phyloP scores from a whole-genome alignment of 2,888 invertebrate genomes.

The Orthonychiurus folsomi region DNA sequence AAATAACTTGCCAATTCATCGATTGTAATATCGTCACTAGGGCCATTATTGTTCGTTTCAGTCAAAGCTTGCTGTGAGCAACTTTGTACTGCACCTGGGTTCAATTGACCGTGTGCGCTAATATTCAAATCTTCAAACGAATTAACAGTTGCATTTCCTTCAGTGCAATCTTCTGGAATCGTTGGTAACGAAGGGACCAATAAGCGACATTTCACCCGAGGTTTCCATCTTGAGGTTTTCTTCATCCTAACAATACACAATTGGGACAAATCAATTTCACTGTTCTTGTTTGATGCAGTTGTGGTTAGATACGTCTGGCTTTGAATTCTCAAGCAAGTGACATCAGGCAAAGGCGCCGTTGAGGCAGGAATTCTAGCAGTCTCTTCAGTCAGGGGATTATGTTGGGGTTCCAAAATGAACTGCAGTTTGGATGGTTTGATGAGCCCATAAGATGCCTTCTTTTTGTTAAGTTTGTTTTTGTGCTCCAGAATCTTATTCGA shows the following conservation, averaged over 20 bases:
- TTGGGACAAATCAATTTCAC: background rate
- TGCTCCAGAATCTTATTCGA: slow-evolving; percentile 23
- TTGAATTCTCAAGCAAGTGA: slow-evolving; percentile 7
- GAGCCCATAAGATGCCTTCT: slow-evolving; percentile 14
- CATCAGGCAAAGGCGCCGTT: background rate
- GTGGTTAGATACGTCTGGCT: background rate
- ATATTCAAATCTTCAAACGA: background rate
- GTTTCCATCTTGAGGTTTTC: slow-evolving; percentile 15
- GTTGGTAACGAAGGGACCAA: slow-evolving; percentile 20
- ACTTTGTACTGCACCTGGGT: slow-evolving; percentile 21
- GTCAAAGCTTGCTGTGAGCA: slow-evolving; percentile 36
- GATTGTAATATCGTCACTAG: slow-evolving; percentile 67
- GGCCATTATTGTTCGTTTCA: slow-evolving; percentile 54
- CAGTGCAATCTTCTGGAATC: slow-evolving; percentile 22
- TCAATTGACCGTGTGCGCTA: background rate
- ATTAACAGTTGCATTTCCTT: slow-evolving; percentile 2
- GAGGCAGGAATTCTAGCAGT: background rate
- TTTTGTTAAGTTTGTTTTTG: slow-evolving; percentile 12
- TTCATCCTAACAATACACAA: background rate
- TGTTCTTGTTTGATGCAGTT: background rate
- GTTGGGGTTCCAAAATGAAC: slow-evolving; percentile 12
- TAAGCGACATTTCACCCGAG: slow-evolving; percentile 16
- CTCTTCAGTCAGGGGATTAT: background rate
- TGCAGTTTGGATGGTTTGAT: slow-evolving; percentile 25
- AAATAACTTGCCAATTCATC: slow-evolving; percentile 92